phyloP scores from a whole-genome alignment of 2,888 invertebrate species.

The Boloria selene region DNA sequence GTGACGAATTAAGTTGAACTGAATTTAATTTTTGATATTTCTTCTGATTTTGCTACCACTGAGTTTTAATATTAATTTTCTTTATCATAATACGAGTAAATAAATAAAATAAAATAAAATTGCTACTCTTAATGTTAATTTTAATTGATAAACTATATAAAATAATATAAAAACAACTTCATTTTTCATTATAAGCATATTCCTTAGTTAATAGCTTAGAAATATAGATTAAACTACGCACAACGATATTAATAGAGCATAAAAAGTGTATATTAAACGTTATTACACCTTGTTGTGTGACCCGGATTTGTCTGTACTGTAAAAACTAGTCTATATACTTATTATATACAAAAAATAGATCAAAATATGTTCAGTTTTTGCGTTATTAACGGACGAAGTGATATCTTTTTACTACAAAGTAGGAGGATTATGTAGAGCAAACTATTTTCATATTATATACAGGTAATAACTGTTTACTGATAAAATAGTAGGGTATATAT shows the following conservation, averaged over 20 bases:
- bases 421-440: neutral
- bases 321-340: constrained; percentile 1
- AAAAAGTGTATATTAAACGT: constrained; percentile 15
- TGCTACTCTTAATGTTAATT: no score
- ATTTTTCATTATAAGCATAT: neutral
- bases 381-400: constrained; percentile 12
- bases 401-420: constrained; percentile 18
- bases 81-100: no score
- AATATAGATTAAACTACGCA: constrained; percentile 5
- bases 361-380: constrained; percentile 18
- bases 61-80: no score
- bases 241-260: constrained; percentile 3
- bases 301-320: constrained; percentile 2
- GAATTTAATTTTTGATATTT: neutral
- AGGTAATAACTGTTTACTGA: constrained; percentile 4
- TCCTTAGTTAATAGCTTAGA: constrained; percentile 7
- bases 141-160: no score
- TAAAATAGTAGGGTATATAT: neutral
- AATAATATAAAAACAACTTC: no score
- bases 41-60: neutral
- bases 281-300: constrained; percentile 14
- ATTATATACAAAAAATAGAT: neutral
- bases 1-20: constrained; percentile 20
- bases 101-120: no score
- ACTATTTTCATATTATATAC: neutral